Evolutionary conservation across 2,113 vertebrate species (phyloP).

Genomic region (Ophthalmolycus amberensis): DNA sequence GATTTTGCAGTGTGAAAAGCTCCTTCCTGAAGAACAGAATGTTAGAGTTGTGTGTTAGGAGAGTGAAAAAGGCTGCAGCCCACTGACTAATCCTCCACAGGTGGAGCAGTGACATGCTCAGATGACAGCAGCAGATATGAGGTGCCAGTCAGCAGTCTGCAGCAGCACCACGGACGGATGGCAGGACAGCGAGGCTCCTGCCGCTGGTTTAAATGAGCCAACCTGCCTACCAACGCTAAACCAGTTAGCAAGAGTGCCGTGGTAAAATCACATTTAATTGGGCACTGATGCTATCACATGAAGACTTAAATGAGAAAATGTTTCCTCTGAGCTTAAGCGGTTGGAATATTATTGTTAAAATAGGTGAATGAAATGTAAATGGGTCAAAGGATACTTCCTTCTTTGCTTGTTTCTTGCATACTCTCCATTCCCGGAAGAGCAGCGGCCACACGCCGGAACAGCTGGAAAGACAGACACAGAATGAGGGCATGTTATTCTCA

Average conservation of each 20-base stretch:
- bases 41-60: not conserved
- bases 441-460: conserved; percentile 92
- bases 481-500: not conserved
- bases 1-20: not conserved
- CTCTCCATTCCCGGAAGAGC: conserved; percentile 94
- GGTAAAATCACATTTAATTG: conserved; percentile 42
- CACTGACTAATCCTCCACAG: not conserved
- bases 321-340: not conserved
- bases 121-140: conserved; percentile 26
- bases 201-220: conserved; percentile 44
- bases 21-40: not conserved
- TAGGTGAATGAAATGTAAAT: not conserved
- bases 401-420: conserved; percentile 92
- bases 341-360: not conserved
- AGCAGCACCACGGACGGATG: conserved; percentile 1
- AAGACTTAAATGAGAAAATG: not conserved
- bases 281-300: conserved; percentile 6
- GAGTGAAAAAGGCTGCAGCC: not conserved
- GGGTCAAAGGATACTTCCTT: conserved; percentile 93
- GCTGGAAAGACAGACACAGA: conserved; percentile 74
- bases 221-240: conserved; percentile 3
- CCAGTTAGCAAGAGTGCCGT: not conserved
- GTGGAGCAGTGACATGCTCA: conserved; percentile 9
- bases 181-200: conserved; percentile 9
- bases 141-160: conserved; percentile 17